These are phyloP conservation scores for Pocillopora meandrina DNA, from an alignment of 92 coral and sea anemone species.

Conservation along the genomic window DNA sequence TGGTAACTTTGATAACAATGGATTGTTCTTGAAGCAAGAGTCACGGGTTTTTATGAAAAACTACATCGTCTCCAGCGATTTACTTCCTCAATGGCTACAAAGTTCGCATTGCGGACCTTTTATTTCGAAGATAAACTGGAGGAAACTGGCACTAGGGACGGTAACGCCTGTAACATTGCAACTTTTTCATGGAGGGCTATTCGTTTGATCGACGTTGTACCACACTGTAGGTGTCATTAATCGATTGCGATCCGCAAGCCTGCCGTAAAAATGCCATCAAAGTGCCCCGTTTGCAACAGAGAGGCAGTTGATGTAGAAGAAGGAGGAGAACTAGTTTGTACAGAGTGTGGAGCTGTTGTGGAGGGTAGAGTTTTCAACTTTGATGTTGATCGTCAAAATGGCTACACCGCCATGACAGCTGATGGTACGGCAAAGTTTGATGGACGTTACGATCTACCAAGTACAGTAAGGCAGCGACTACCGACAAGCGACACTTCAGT, in stretches of 20 bases:
- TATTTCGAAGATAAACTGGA: background rate
- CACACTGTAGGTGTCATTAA: too few species aligned
- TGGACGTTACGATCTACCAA: conserved; percentile 10
- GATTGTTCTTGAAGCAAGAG: too few species aligned
- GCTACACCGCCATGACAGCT: conserved; percentile 21
- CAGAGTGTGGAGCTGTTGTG: conserved; percentile 21
- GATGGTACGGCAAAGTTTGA: conserved; percentile 48
- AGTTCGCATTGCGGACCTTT: too few species aligned
- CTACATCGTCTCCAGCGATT: too few species aligned
- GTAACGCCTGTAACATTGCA: conserved; percentile 31
- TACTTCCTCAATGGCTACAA: too few species aligned
- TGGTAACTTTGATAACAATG: too few species aligned
- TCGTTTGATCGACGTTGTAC: conserved; percentile 13
- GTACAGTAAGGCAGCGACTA: conserved; percentile 16
- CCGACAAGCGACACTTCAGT: conserved; percentile 20
- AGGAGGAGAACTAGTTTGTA: conserved; percentile 1
- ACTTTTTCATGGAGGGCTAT: background rate
- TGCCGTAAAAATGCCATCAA: conserved; percentile 44
- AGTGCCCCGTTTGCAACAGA: conserved; percentile 52
- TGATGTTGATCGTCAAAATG: conserved; percentile 7
- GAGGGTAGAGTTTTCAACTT: conserved; percentile 47
- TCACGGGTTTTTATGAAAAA: too few species aligned
- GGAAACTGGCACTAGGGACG: conserved; percentile 18
- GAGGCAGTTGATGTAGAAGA: conserved; percentile 48
- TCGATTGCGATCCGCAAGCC: background rate